Evolutionary conservation across 2,888 invertebrate genomes (phyloP).

Genomic region (Maniola hyperantus): DNA sequence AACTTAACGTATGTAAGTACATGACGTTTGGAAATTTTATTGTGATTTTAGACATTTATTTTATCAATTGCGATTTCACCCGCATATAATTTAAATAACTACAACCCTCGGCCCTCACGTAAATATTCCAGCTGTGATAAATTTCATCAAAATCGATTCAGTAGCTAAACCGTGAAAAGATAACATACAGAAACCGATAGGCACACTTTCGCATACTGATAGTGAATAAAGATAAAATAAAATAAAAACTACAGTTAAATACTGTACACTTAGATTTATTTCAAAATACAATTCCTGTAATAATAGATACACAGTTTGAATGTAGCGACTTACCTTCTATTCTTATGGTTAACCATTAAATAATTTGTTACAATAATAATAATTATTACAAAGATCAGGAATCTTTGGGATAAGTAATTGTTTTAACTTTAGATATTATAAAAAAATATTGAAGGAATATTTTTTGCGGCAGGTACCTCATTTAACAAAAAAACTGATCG

Average conservation of each 20-base stretch:
- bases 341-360: constrained; percentile 36
- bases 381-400: constrained; percentile 48
- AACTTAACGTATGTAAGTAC: too few species aligned
- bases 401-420: constrained; percentile 56
- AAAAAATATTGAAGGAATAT: background rate
- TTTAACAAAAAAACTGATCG: background rate
- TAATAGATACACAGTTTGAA: constrained; percentile 49
- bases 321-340: constrained; percentile 24
- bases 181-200: too few species aligned
- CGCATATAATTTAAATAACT: too few species aligned
- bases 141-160: too few species aligned
- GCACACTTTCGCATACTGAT: background rate
- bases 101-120: too few species aligned
- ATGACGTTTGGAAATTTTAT: too few species aligned
- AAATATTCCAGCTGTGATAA: too few species aligned
- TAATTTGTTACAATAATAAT: constrained; percentile 23
- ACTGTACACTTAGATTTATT: constrained; percentile 49
- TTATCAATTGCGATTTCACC: too few species aligned
- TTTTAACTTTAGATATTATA: constrained; percentile 18
- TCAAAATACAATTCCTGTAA: constrained; percentile 64
- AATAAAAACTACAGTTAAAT: constrained; percentile 19
- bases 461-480: background rate
- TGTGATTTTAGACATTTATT: too few species aligned
- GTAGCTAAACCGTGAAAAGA: too few species aligned
- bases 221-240: background rate